Base-by-base conservation (phyloP, 37 sponge, comb jelly and placozoan genomes). In the Halichondria panicea region DNA sequence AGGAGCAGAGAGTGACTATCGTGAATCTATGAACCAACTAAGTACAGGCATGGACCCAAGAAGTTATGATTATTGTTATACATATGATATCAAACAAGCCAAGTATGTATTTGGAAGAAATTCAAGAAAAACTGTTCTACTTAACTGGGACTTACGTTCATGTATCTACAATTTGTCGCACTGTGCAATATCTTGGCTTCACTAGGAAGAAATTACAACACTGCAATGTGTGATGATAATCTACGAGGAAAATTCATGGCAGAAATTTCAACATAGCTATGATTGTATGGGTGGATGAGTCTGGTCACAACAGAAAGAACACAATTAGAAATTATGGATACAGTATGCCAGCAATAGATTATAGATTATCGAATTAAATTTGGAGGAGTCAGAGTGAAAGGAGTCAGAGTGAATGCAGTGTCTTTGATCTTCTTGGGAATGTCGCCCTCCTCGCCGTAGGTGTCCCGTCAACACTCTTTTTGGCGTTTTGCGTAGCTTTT, bases 191-290 rank as follows among this genome's bases (percentile, higher is more conserved):
- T 18, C 21, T 75, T 25, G 75, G 75, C 13, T 37, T 75, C 39
- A 62, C 63, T 19, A 58, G 62, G 41, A 58, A 75, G 25, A 30
- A 46, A 27, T 1, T 75, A 21, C 21, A 38, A 46, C 38, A 19
- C 62, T 21, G 13, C 39, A 24, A 62, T 42, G 63, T 28, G 75
- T 35, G 25, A 30, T 28, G 75, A 75, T 21, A 44, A 60, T 34
- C 19, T 38, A n/a, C n/a, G 75, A 75, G 75, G 40, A 13, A 25
- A 38, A 34, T 75, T 61, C 43, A 59, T 75, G 63, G 75, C 43
- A 24, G 42, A 75, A 27, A 37, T 75, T 19, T 34, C 38, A 19
- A 8, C 18, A n/a, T 39, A 31, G 24, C 31, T 36, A 66, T 37
- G 24, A 27, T 66, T 28, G 42, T 66, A n/a, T 66, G 68, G 68